phyloP scores from a whole-genome alignment of 2,888 invertebrate genomes.

The Eristalis arbustorum region DNA sequence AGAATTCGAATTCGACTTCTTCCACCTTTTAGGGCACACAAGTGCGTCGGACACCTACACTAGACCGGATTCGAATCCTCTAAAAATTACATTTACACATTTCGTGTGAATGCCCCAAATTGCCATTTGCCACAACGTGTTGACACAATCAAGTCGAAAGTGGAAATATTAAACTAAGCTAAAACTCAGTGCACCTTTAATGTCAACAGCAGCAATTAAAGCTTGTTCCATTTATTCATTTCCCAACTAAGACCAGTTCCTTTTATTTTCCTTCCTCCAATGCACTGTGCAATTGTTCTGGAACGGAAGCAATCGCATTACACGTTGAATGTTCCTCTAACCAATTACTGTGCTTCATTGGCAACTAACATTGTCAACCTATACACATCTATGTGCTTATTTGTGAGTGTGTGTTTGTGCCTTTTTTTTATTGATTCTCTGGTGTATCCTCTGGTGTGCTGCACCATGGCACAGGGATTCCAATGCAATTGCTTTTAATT shows the following conservation, averaged over 20 bases:
- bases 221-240: neutral
- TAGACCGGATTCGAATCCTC: too few relatives aligned
- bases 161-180: too few relatives aligned
- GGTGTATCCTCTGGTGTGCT: neutral
- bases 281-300: neutral
- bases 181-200: neutral
- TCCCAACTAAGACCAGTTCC: neutral
- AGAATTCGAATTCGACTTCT: too few relatives aligned
- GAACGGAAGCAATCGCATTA: neutral
- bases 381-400: neutral
- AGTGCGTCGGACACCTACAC: too few relatives aligned
- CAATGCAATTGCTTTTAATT: constrained; percentile 14
- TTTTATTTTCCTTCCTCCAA: neutral
- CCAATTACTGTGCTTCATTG: constrained; percentile 6
- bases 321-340: neutral
- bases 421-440: neutral
- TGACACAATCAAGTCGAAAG: too few relatives aligned
- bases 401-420: neutral
- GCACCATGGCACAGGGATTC: neutral
- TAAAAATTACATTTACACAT: too few relatives aligned
- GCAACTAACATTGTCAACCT: constrained; percentile 7
- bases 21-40: too few relatives aligned
- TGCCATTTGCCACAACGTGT: too few relatives aligned
- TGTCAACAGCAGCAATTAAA: neutral
- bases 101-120: too few relatives aligned